Conservation (phyloP, 2,797 vertebrate genomes). For the Acridotheres tristis region DNA sequence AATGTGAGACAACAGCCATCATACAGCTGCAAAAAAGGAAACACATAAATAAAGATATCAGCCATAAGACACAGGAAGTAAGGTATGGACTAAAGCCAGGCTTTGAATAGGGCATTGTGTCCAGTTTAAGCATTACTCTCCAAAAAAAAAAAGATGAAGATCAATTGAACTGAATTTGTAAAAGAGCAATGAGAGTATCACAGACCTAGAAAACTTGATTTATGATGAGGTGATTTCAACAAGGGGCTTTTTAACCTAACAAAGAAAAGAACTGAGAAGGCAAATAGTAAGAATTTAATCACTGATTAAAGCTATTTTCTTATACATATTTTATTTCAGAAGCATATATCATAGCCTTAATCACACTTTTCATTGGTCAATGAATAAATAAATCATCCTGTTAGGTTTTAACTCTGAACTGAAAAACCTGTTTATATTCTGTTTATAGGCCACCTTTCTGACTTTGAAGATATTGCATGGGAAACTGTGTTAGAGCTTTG, state of each 20-base stretch:
- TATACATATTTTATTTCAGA: neutral
- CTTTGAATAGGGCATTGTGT: neutral
- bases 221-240: neutral
- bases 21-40: neutral
- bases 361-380: neutral
- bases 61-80: neutral
- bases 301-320: neutral
- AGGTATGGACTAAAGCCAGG: neutral
- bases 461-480: neutral
- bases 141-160: neutral
- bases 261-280: neutral
- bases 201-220: neutral
- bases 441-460: neutral
- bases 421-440: neutral
- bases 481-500: neutral
- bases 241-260: neutral
- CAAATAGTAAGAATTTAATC: neutral
- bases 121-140: neutral
- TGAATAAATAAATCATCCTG: neutral
- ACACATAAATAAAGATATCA: neutral
- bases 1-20: neutral
- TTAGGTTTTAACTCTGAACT: neutral
- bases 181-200: neutral
- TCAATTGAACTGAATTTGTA: neutral
- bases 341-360: neutral